Evolutionary conservation across 2,113 vertebrate species (phyloP).

Genomic region (Camelus dromedarius): DNA sequence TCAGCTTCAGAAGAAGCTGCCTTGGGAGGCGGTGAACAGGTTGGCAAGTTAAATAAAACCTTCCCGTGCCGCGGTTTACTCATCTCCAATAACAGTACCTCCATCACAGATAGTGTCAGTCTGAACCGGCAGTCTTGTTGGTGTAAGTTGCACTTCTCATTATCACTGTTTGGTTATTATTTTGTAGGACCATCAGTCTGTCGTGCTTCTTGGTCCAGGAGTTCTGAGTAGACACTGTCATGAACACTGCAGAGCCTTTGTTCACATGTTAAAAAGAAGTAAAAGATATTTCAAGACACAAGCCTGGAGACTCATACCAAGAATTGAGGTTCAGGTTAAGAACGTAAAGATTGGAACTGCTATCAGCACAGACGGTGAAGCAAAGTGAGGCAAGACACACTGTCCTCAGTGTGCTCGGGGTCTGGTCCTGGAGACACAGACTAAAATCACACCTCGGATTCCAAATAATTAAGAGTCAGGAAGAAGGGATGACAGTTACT

Average conservation of each 20-base stretch:
- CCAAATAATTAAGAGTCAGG: neutral
- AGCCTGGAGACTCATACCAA: neutral
- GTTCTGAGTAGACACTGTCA: neutral
- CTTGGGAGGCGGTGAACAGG: too few relatives aligned
- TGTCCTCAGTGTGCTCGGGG: too few relatives aligned
- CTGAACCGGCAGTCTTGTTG: too few relatives aligned
- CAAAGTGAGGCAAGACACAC: neutral
- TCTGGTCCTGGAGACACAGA: neutral
- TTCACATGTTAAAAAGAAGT: neutral
- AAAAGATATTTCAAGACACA: neutral
- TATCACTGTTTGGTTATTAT: too few relatives aligned
- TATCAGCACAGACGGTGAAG: fast-evolving
- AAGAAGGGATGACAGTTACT: neutral
- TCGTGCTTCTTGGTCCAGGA: neutral
- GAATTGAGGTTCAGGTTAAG: neutral
- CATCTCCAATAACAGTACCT: too few relatives aligned
- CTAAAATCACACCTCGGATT: neutral
- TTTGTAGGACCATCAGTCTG: neutral
- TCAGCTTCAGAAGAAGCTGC: too few relatives aligned
- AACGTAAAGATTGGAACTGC: neutral
- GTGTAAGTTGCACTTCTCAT: too few relatives aligned
- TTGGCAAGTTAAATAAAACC: too few relatives aligned
- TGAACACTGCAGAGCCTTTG: neutral
- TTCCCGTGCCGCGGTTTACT: too few relatives aligned
- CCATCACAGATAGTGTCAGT: too few relatives aligned